phyloP scores from a whole-genome alignment of 2,797 vertebrate genomes.

The Syngnathus acus region DNA sequence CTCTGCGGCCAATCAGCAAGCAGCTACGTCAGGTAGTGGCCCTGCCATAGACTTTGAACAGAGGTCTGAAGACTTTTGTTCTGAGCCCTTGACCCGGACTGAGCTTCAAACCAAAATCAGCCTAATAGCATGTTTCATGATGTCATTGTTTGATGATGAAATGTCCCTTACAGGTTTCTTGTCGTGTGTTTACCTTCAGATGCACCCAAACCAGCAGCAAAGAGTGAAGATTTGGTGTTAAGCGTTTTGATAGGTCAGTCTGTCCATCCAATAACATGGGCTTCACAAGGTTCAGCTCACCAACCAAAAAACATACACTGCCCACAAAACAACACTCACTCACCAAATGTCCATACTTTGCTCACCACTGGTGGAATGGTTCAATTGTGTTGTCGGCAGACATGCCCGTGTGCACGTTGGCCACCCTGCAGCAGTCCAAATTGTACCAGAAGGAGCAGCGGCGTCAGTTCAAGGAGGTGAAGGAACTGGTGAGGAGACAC shows the following conservation, averaged over 20 bases:
- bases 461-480: constrained; percentile 97
- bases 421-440: constrained; percentile 89
- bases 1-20: constrained; percentile 76
- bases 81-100: neutral
- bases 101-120: too few species aligned
- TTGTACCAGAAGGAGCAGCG: constrained; percentile 89
- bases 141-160: too few species aligned
- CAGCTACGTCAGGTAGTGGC: constrained; percentile 78
- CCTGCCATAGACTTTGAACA: neutral
- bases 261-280: neutral
- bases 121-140: too few species aligned
- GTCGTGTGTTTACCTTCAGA: constrained; percentile 59
- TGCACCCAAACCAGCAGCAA: constrained; percentile 83
- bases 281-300: neutral
- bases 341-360: too few species aligned
- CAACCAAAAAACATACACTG: too few species aligned
- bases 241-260: constrained; percentile 85
- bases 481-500: constrained; percentile 90
- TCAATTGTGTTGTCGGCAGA: constrained; percentile 57
- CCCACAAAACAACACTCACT: too few species aligned
- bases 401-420: constrained; percentile 79
- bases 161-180: neutral
- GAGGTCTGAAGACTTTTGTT: neutral
- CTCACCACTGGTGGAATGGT: too few species aligned
- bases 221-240: constrained; percentile 91